Percentiles rank a stretch among this genome's conserved stretches.
Evolutionary conservation across 2,113 vertebrate genomes (phyloP).

Genomic region (Sciurus niger): DNA sequence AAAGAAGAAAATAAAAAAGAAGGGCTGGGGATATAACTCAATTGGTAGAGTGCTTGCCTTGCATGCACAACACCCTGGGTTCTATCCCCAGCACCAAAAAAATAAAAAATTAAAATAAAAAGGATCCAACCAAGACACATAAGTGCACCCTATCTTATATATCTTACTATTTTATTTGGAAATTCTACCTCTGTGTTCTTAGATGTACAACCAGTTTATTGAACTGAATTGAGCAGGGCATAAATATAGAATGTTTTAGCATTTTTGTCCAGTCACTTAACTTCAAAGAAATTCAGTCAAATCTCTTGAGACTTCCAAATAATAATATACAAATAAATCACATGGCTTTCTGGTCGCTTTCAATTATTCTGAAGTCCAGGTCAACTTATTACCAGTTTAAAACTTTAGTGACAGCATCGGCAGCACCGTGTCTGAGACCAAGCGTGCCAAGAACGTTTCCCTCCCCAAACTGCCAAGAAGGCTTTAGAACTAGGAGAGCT

Average conservation of each 20-base stretch:
- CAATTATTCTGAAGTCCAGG: constrained; percentile 27
- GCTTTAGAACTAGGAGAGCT: constrained; percentile 91
- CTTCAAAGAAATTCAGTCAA: constrained; percentile 43
- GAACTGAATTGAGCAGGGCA: constrained; percentile 17
- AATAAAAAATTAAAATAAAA: no score
- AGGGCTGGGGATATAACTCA: no score
- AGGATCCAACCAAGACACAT: neutral
- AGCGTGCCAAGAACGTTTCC: constrained; percentile 92
- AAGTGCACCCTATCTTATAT: neutral
- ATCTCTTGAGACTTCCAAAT: constrained; percentile 38
- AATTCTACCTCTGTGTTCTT: constrained; percentile 17
- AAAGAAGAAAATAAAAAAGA: no score
- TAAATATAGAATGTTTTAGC: constrained; percentile 25
- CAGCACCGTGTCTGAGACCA: constrained; percentile 91
- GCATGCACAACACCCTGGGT: no score
- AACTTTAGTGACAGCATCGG: neutral
- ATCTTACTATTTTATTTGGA: neutral
- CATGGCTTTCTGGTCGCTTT: constrained; percentile 24
- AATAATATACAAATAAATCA: neutral
- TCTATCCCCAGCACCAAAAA: no score
- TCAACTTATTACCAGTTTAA: neutral
- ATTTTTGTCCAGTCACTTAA: neutral
- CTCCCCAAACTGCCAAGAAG: constrained; percentile 91
- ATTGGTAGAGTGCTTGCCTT: no score
- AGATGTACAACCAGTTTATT: constrained; percentile 32